These are phyloP conservation scores for Byasa hedistus DNA, from an alignment of 2,888 invertebrate genomes.

Conservation along the genomic window DNA sequence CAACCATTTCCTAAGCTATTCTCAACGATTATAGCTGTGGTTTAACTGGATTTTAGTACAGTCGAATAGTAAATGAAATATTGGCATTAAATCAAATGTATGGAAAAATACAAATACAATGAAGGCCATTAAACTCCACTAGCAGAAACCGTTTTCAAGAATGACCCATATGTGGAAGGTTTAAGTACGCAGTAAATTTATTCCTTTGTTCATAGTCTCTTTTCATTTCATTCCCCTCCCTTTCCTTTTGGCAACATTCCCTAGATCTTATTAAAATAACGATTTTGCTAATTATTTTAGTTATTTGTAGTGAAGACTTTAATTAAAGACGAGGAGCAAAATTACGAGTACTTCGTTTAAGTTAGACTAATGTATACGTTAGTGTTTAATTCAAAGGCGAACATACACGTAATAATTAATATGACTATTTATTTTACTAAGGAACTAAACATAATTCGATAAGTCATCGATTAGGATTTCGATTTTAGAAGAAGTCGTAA, in stretches of 20 bases:
- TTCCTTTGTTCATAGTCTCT: slow-evolving; percentile 1
- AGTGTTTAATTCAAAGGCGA: background rate
- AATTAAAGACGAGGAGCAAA: slow-evolving; percentile 2
- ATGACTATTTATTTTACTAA: too few relatives aligned
- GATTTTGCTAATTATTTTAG: slow-evolving; percentile 6
- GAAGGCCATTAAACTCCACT: background rate
- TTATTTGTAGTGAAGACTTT: background rate
- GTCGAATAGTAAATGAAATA: background rate
- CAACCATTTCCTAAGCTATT: too few relatives aligned
- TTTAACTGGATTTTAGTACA: too few relatives aligned
- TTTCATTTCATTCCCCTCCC: background rate
- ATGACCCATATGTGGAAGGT: background rate
- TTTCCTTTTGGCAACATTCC: background rate
- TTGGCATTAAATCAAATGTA: background rate
- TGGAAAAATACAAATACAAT: background rate
- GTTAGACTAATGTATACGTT: background rate
- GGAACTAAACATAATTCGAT: background rate
- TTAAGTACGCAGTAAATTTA: background rate
- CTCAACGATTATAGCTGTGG: too few relatives aligned
- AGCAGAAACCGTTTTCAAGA: background rate
- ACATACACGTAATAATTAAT: too few relatives aligned
- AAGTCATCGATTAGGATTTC: too few relatives aligned
- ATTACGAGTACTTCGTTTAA: background rate
- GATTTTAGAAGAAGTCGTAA: too few relatives aligned
- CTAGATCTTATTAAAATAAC: background rate